A percentile compares a stretch with the other conserved stretches of the same genome.
Evolutionary conservation across 2,113 vertebrate species (phyloP).

Genomic region (Camelus bactrianus): DNA sequence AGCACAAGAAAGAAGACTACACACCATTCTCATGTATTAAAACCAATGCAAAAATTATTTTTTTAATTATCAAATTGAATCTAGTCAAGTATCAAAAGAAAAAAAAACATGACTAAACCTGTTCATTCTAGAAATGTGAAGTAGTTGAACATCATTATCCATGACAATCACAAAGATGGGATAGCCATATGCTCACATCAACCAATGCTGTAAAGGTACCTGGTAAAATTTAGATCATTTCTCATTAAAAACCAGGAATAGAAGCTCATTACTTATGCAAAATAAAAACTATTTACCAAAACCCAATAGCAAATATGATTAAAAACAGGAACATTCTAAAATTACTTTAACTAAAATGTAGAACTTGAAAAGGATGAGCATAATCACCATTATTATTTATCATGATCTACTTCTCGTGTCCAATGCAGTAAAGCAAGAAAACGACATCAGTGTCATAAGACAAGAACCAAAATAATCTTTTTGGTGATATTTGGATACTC

Average conservation of each 20-base stretch:
- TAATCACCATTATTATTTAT: background rate
- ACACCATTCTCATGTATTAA: slow-evolving; percentile 34
- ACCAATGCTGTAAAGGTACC: background rate
- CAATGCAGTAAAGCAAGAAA: background rate
- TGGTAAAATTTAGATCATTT: background rate
- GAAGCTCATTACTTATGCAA: background rate
- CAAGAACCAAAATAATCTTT: slow-evolving; percentile 11
- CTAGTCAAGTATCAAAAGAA: background rate
- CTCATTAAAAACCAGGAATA: slow-evolving; percentile 41
- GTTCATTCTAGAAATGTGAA: background rate
- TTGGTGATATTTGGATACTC: background rate
- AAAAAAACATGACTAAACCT: background rate
- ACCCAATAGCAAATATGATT: background rate
- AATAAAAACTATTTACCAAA: slow-evolving; percentile 42
- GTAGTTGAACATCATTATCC: background rate
- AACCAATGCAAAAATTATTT: background rate
- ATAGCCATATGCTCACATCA: background rate
- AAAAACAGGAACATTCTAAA: slow-evolving; percentile 19
- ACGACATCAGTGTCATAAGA: background rate
- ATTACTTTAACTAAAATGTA: slow-evolving; percentile 42
- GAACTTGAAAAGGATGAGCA: background rate
- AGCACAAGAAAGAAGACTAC: background rate
- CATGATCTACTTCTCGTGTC: background rate
- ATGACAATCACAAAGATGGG: background rate
- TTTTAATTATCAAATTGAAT: background rate